Evolutionary conservation across 2,888 invertebrate species (phyloP).

Genomic region (Tetramorium bicarinatum): DNA sequence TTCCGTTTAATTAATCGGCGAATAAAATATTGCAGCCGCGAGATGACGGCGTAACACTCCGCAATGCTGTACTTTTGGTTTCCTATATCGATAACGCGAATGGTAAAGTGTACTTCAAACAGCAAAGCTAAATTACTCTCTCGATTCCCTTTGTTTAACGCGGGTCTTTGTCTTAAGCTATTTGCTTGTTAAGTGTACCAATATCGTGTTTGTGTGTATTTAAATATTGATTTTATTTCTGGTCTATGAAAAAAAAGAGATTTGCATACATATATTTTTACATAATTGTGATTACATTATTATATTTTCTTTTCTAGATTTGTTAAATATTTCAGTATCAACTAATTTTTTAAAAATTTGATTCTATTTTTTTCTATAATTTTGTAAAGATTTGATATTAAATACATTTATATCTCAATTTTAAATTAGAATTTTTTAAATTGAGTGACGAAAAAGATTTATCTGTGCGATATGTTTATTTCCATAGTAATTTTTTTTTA

Average conservation of each 20-base stretch:
- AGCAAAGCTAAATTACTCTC: slow-evolving; percentile 61
- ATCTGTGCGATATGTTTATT: neutral
- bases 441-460: neutral
- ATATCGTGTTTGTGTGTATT: neutral
- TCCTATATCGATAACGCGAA: slow-evolving; percentile 52
- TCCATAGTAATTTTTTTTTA: neutral
- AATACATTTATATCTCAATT: neutral
- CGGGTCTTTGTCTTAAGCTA: neutral
- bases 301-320: neutral
- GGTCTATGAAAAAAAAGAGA: neutral
- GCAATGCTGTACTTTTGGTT: slow-evolving; percentile 23
- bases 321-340: neutral
- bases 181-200: neutral
- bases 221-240: slow-evolving; percentile 1
- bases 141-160: slow-evolving; percentile 36
- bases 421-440: neutral
- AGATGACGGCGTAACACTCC: slow-evolving; percentile 34
- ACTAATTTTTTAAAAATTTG: neutral
- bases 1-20: slow-evolving; percentile 60
- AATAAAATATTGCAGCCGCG: slow-evolving; percentile 60
- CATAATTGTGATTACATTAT: neutral
- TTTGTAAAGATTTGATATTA: neutral
- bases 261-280: slow-evolving; percentile 3
- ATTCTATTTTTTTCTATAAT: neutral
- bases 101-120: slow-evolving; percentile 37